Percentiles rank a stretch among this genome's conserved stretches.
Evolutionary conservation across 1,140 invertebrate genomes (phyloP).

Genomic region (Chrysoperla carnea): DNA sequence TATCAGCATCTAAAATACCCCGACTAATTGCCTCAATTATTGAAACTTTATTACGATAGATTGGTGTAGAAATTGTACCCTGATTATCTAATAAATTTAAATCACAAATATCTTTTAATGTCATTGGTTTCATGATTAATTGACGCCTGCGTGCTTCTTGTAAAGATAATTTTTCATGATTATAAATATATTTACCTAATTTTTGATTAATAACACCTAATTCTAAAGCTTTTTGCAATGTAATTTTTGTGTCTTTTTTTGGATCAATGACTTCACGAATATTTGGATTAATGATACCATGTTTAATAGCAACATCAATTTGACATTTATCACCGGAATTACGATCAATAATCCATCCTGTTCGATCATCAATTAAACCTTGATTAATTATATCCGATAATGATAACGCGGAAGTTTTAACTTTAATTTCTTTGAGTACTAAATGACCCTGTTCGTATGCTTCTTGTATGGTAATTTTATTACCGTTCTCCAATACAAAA

Average conservation of each 20-base stretch:
- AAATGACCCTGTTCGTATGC: conserved; percentile 58
- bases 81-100: conserved; percentile 61
- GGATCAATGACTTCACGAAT: conserved; percentile 67
- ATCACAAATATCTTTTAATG: conserved; percentile 73
- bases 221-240: conserved; percentile 58
- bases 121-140: conserved; percentile 74
- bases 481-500: conserved; percentile 42
- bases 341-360: conserved; percentile 63
- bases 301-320: conserved; percentile 60
- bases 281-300: conserved; percentile 55
- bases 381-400: conserved; percentile 67
- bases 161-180: conserved; percentile 62
- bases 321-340: conserved; percentile 64
- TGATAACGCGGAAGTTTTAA: conserved; percentile 53
- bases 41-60: conserved; percentile 52
- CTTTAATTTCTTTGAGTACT: conserved; percentile 45
- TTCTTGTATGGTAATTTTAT: conserved; percentile 57
- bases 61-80: conserved; percentile 61
- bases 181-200: conserved; percentile 60
- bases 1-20: conserved; percentile 73
- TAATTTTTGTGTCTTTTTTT: conserved; percentile 58
- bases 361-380: conserved; percentile 55
- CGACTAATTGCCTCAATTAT: conserved; percentile 66
- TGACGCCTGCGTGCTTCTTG: conserved; percentile 60
- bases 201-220: conserved; percentile 60